Base-by-base conservation (phyloP, 2,888 invertebrate species). In the Heliconius aoede region DNA sequence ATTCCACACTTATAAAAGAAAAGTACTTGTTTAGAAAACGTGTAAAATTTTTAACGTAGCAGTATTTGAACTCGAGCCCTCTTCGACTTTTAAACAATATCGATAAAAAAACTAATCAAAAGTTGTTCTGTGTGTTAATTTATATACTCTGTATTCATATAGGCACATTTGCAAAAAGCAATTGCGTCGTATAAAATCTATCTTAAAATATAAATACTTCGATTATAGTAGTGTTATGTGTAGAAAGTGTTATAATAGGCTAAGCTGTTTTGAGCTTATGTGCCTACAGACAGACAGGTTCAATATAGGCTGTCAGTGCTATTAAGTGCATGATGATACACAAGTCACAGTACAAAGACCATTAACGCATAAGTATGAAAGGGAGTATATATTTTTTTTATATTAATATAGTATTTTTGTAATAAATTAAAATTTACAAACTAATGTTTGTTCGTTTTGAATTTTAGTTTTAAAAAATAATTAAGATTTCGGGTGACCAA, bases 161-260 rank as follows among this genome's bases (percentile, higher is more conserved):
- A 68, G 28, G 46, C 51, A 30, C 36, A 36, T 36, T 36, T n/a
- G 30, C 69, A 30, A 55, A 69, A 30, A n/a, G n/a, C 30, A 69
- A 30, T 55, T n/a, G 30, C 30, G 1, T 55, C 30, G 69, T 28
- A 30, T 69, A 55, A 55, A 51, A 40, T 36, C 30, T 69, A 69
- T 28, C 30, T 69, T 69, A 55, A 32, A 55, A 30, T 69, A 30
- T 69, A n/a, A n/a, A 55, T 51, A 55, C 30, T 32, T 69, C 55
- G 24, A 69, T 69, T 69, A 69, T 13, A 55, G 30, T 51, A 51
- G 55, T 69, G 55, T 55, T 21, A 69, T 55, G 15, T 55, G 24
- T 55, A 69, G 55, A 69, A 55, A 69, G 51, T 69, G 69, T 69
- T 69, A 69, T 69, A 55, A 55, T 55, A 30, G 69, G 55, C 55